Evolutionary conservation across 2,888 invertebrate species (phyloP), one percentile per base, ranked within the genome.

Genomic region (Xestia ashworthii): DNA sequence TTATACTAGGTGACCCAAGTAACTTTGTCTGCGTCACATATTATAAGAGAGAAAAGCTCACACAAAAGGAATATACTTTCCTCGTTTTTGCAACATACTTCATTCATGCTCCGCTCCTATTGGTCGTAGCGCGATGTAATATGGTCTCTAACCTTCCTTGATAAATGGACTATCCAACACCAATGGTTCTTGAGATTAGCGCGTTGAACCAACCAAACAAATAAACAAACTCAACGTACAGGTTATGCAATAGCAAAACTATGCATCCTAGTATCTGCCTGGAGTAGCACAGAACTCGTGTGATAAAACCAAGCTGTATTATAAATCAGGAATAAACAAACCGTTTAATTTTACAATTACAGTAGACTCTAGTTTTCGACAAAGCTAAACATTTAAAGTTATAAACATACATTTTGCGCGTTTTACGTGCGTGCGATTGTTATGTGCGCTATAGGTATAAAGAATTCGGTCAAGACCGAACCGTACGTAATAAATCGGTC

Each of bases 351-450:
- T 48, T 80, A 80, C 55, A 74, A 80, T 81, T 84, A 74, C 38
- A 46, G 38, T 1, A 53, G 19, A 68, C 32, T 53, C 1, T 32
- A 74, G 69, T 80, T 67, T 65, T n/a, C 50, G 38, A 41, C 55
- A 66, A 60, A 62, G 12, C 70, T 41, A 50, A 25, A 80, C 60
- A 80, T 70, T 9, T 46, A 55, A 55, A 55, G n/a, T 25, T 55
- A 55, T 58, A 84, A 84, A 82, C 60, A 70, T 3, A 70, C 14
- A 74, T 84, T 66, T 74, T 67, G 53, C 66, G 41, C 19, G 48
- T 62, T 78, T 79, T 55, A 84, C 65, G 73, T 38, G 68, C 72
- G 62, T 79, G 32, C 58, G 46, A 81, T 84, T 80, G 81, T 84
- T 67, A 58, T 58, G 72, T 67, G 50, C 25, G 46, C 75, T 81